These are phyloP conservation scores for Eilema depressum DNA, from an alignment of 2,888 invertebrate genomes.

Conservation along the genomic window DNA sequence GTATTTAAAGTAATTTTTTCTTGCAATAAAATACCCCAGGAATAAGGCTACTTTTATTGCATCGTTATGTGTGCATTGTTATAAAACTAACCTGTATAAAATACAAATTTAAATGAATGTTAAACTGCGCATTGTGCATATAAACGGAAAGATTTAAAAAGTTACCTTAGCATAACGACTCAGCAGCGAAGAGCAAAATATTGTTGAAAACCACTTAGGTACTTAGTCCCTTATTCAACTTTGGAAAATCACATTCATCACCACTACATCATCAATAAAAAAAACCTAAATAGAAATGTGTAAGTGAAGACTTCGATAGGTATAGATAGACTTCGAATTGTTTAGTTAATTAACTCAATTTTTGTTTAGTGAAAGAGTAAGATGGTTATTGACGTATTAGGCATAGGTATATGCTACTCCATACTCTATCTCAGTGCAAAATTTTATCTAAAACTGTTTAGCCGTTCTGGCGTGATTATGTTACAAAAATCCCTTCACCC, in stretches of 20 bases:
- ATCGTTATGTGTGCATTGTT: constrained; percentile 17
- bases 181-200: background rate
- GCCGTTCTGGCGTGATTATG: too few species aligned
- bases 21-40: background rate
- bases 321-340: too few species aligned
- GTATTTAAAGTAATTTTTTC: background rate
- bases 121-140: background rate
- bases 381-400: background rate
- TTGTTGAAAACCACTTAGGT: background rate
- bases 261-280: background rate
- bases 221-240: background rate
- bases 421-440: too few species aligned
- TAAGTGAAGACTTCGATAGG: too few species aligned
- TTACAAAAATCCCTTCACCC: too few species aligned
- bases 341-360: too few species aligned
- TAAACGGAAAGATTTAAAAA: background rate
- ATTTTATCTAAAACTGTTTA: background rate
- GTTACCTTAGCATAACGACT: background rate
- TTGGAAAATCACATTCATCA: background rate
- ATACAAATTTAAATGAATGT: constrained; percentile 6
- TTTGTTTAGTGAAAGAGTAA: background rate
- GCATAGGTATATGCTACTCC: too few species aligned
- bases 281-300: background rate
- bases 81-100: constrained; percentile 15
- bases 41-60: constrained; percentile 12